Percentiles rank a stretch among this genome's conserved stretches.
Evolutionary conservation across 1,140 invertebrate genomes (phyloP).

Genomic region (Penaeus indicus): DNA sequence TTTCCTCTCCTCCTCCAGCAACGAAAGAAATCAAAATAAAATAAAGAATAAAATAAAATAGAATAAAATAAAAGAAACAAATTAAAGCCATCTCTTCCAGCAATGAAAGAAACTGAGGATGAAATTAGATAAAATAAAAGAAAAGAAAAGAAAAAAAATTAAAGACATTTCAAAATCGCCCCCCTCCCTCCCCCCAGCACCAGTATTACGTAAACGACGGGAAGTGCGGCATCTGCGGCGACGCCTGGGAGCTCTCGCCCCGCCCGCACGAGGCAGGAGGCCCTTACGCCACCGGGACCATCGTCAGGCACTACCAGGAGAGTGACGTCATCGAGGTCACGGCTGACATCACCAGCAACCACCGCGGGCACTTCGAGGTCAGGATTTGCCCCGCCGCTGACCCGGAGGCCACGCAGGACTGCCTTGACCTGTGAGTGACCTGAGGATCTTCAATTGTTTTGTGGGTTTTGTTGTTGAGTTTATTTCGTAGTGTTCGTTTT

Average conservation of each 20-base stretch:
- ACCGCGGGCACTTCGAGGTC: slow-evolving; percentile 72
- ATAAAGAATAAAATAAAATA: no score
- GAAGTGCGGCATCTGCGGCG: slow-evolving; percentile 73
- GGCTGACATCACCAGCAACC: slow-evolving; percentile 72
- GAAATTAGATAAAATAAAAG: no score
- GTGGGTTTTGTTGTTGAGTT: background rate
- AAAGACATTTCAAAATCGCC: no score
- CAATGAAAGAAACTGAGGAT: no score
- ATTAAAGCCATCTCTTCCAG: no score
- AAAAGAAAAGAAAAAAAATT: no score
- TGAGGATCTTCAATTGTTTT: slow-evolving; percentile 66
- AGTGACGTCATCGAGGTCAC: slow-evolving; percentile 67
- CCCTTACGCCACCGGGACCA: slow-evolving; percentile 52
- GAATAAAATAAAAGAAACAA: no score
- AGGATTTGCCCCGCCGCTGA: slow-evolving; percentile 69
- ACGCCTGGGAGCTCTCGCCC: slow-evolving; percentile 61
- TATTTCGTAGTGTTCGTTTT: no score
- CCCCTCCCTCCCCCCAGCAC: slow-evolving; percentile 12
- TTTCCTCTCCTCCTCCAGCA: no score
- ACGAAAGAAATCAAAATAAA: no score
- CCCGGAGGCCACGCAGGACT: slow-evolving; percentile 69
- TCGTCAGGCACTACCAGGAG: slow-evolving; percentile 45
- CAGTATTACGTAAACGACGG: slow-evolving; percentile 70
- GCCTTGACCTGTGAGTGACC: slow-evolving; percentile 69
- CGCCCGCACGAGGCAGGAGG: slow-evolving; percentile 46